Percentiles rank a stretch among this genome's conserved stretches.
Conservation (phyloP, 2,797 vertebrate species). For the Phylloscopus collybita region DNA sequence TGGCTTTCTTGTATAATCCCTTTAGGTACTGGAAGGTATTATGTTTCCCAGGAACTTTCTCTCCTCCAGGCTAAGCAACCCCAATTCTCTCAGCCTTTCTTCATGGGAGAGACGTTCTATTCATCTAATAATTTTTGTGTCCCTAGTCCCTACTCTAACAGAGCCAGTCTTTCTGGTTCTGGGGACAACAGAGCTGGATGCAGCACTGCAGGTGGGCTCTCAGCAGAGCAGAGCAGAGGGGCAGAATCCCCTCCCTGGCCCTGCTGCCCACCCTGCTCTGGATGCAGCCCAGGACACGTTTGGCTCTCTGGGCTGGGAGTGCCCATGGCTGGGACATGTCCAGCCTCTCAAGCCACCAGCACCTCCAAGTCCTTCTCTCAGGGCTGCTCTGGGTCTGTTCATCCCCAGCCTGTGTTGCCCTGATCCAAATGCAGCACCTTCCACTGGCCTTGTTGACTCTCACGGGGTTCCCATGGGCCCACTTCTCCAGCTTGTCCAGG, state of each 20-base stretch:
- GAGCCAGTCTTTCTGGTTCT: neutral
- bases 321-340: neutral
- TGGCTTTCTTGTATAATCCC: neutral
- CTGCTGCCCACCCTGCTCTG: fast-evolving
- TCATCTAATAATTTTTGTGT: neutral
- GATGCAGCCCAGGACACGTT: neutral
- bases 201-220: fast-evolving
- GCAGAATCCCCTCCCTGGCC: neutral
- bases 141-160: neutral
- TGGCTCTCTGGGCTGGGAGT: neutral
- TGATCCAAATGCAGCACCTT: neutral
- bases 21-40: neutral
- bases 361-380: neutral
- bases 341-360: neutral
- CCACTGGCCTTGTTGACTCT: neutral
- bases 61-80: neutral
- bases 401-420: neutral
- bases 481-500: neutral
- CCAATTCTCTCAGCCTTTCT: neutral
- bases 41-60: neutral
- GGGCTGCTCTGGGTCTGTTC: neutral
- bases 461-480: neutral
- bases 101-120: neutral
- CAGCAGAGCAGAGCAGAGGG: neutral
- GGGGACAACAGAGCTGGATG: fast-evolving